Percentiles rank a stretch among this genome's conserved stretches.
Evolutionary conservation across 1,140 invertebrate species (phyloP).

Genomic region (Sminthurides bifidus): DNA sequence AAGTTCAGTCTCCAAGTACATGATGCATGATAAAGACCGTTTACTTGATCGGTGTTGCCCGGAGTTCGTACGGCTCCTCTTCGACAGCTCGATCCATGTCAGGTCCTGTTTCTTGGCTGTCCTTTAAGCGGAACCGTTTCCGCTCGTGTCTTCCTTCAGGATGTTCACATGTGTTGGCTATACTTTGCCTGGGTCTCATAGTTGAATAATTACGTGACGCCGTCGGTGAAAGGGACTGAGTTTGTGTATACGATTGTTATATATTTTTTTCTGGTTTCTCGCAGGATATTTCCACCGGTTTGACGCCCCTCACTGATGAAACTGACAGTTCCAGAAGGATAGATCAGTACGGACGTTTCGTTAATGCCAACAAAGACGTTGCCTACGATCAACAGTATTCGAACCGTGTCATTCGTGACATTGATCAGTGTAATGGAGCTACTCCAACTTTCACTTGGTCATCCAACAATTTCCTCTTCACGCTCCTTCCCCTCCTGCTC

Average conservation of each 20-base stretch:
- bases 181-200: no score
- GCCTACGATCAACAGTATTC: conserved; percentile 30
- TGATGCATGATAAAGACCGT: no score
- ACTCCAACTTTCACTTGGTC: neutral
- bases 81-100: no score
- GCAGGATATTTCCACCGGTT: conserved; percentile 28
- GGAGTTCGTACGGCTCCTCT: no score
- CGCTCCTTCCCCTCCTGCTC: neutral
- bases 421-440: conserved; percentile 25
- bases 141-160: no score
- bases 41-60: no score
- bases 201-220: no score
- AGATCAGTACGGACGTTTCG: conserved; percentile 27
- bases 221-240: no score
- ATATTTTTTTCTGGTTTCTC: neutral
- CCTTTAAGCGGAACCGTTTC: no score
- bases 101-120: no score
- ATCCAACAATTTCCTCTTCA: neutral
- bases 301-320: conserved; percentile 25
- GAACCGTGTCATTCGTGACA: conserved; percentile 26
- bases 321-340: conserved; percentile 23
- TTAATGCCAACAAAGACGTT: conserved; percentile 27
- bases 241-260: neutral
- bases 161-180: no score
- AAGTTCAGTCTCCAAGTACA: no score